Percentiles rank a stretch among this genome's conserved stretches.
Conservation (phyloP, 2,797 vertebrate species). For the Anisognathus igniventris region DNA sequence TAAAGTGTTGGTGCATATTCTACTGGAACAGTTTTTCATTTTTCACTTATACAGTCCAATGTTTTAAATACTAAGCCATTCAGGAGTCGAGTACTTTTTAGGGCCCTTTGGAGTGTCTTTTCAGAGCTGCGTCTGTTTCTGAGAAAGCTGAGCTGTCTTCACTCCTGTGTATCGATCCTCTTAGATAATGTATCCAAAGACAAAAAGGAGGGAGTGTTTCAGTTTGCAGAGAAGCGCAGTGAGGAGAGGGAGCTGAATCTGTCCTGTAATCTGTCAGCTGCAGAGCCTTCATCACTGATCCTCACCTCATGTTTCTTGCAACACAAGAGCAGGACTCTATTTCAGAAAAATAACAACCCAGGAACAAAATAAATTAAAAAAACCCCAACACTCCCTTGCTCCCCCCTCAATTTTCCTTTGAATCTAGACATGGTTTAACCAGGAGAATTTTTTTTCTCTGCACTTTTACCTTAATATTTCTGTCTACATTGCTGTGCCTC, state of each 20-base stretch:
- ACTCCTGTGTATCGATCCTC: neutral
- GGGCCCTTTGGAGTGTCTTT: neutral
- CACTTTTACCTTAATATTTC: slow-evolving; percentile 44
- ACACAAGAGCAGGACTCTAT: neutral
- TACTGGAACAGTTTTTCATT: slow-evolving; percentile 10
- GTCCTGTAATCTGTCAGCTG: neutral
- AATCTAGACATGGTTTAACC: neutral
- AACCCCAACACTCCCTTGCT: neutral
- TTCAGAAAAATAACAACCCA: neutral
- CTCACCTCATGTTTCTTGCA: slow-evolving; percentile 30
- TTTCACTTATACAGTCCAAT: neutral
- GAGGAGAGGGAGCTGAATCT: neutral
- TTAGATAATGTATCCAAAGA: neutral
- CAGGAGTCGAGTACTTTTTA: neutral
- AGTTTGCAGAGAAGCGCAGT: neutral
- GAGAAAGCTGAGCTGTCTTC: neutral
- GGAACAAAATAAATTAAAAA: neutral
- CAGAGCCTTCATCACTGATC: slow-evolving; percentile 16
- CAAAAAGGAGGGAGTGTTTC: neutral
- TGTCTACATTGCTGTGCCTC: slow-evolving; percentile 23
- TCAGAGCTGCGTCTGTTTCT: neutral
- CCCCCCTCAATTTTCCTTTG: neutral
- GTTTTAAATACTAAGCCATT: slow-evolving; percentile 2
- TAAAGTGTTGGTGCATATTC: neutral
- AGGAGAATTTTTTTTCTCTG: neutral